These are phyloP conservation scores for Cataglyphis livida DNA, from an alignment of 2,888 invertebrate genomes.

Conservation along the genomic window DNA sequence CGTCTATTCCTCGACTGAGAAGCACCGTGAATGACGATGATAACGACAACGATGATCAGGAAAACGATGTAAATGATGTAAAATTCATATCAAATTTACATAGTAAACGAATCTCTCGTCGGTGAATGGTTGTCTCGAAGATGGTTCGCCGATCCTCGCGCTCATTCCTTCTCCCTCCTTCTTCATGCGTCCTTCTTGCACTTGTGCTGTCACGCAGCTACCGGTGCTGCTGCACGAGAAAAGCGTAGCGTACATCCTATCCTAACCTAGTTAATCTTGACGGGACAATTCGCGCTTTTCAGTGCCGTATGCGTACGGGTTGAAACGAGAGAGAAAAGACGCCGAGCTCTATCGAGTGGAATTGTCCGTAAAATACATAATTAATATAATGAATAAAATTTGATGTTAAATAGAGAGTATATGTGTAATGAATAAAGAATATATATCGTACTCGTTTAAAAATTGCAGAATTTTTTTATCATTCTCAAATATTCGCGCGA, in stretches of 20 bases:
- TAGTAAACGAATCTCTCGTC: neutral
- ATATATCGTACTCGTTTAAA: neutral
- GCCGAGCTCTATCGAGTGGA: neutral
- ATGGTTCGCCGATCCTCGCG: neutral
- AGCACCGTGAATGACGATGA: neutral
- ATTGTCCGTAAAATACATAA: neutral
- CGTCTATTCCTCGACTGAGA: neutral
- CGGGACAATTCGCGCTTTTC: slow-evolving; percentile 14
- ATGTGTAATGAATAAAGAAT: neutral
- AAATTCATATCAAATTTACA: neutral
- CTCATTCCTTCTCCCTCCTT: neutral
- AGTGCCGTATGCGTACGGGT: neutral
- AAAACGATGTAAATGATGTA: neutral
- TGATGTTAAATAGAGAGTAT: neutral
- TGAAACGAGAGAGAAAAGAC: neutral
- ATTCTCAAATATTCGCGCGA: neutral
- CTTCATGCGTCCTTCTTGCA: neutral
- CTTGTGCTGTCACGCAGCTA: slow-evolving; percentile 45
- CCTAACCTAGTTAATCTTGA: slow-evolving; percentile 69
- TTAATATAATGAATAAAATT: neutral
- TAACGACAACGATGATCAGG: neutral
- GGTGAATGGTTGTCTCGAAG: neutral
- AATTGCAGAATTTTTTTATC: neutral
- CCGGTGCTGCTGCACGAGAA: slow-evolving; percentile 42
- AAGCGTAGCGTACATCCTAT: neutral